Percentiles rank a stretch among this genome's conserved stretches.
phyloP scores from a whole-genome alignment of 1,140 invertebrate species.

The Drosophila nebulosa region DNA sequence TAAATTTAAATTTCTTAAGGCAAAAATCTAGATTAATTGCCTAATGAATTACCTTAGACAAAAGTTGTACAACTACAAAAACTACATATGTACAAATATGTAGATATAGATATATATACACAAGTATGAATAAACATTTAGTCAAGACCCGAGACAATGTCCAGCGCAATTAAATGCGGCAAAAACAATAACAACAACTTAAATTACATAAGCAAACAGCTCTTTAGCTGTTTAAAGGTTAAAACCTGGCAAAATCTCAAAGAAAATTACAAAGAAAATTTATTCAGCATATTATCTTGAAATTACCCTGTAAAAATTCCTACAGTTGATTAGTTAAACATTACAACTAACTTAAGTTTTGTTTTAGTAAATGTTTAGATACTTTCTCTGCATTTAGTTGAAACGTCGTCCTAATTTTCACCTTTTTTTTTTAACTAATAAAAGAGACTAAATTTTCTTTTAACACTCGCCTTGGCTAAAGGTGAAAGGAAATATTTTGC shows the following conservation, averaged over 20 bases:
- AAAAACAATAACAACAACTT: conserved; percentile 52
- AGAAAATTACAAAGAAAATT: neutral
- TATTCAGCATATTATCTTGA: neutral
- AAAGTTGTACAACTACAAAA: conserved; percentile 15
- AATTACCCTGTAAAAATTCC: neutral
- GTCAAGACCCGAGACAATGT: conserved; percentile 38
- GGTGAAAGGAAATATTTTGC: too few relatives aligned
- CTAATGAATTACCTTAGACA: conserved; percentile 4
- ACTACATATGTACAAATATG: neutral
- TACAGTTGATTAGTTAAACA: too few relatives aligned
- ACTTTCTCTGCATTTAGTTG: too few relatives aligned
- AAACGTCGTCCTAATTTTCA: too few relatives aligned
- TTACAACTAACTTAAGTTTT: too few relatives aligned
- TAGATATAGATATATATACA: conserved; percentile 8
- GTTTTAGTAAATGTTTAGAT: too few relatives aligned
- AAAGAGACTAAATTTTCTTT: too few relatives aligned
- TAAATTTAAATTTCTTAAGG: conserved; percentile 49
- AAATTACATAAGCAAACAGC: conserved; percentile 65
- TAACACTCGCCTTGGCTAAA: too few relatives aligned
- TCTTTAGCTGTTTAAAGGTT: conserved; percentile 3
- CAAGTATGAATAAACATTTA: conserved; percentile 43
- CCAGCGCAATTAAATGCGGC: conserved; percentile 57
- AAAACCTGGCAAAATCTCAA: neutral
- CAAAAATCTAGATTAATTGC: conserved; percentile 39
- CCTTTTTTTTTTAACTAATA: too few relatives aligned